Evolutionary conservation across 2,888 invertebrate species (phyloP), one percentile per base, ranked within the genome.

Genomic region (Latrodectus hesperus): DNA sequence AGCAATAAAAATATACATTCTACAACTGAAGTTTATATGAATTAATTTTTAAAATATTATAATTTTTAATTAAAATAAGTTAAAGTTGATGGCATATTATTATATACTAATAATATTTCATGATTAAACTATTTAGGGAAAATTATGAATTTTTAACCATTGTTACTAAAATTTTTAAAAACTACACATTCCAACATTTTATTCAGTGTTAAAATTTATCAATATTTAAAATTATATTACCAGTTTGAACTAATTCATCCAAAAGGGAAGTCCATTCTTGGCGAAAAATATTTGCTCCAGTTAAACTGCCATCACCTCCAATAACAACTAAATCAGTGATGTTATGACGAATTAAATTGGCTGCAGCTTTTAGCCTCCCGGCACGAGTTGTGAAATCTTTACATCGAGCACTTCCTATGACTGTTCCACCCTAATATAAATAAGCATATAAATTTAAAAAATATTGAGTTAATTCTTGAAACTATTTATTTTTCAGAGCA

Each of bases 301-400:
- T 94, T 80, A 94, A 91, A 89, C 93, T 93, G 55, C 94, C 94
- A 90, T 94, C 94, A 79, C 94, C 94, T 17, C 94, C 94, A 90
- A 94, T 94, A 87, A 93, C 93, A 71, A 94, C 93, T 71, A 94
- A 91, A 91, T 94, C 93, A 16, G 93, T 93, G 89, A 94, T 94
- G 79, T 91, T 91, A 55, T 91, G 91, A 17, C 92, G 90, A 60
- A 94, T 91, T 77, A 94, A 91, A 90, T 94, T 94, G 88, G 91
- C 89, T 14, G 93, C 93, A 0, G 94, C 94, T 90, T 92, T 92
- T 77, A 93, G 90, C 11, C 94, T 92, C 10, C 94, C 94, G 68
- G 90, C 91, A 16, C 92, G 91, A 60, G 92, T 92, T 52, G 93
- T 91, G 91, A 94, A 94, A 60, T 92, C 93, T 74, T 91, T 91